Conservation (phyloP, 2,888 invertebrate genomes). For the Drosophila mercatorum region DNA sequence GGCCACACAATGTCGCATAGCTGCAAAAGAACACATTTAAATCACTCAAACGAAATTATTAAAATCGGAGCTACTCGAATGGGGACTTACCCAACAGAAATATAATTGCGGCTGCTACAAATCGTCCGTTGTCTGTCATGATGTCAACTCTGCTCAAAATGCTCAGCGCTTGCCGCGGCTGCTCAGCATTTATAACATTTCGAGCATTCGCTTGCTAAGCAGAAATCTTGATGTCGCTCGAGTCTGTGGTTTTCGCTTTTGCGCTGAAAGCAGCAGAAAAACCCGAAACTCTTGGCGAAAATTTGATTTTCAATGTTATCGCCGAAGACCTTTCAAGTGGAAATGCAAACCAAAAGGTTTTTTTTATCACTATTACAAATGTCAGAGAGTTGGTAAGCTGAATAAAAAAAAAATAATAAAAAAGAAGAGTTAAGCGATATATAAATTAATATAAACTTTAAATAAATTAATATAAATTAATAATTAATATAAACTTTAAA, state of each 20-base stretch:
- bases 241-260: slow-evolving; percentile 32
- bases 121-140: slow-evolving; percentile 53
- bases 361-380: slow-evolving; percentile 1
- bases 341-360: neutral
- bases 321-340: slow-evolving; percentile 34
- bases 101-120: slow-evolving; percentile 42
- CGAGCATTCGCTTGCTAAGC: slow-evolving; percentile 55
- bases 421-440: too few species aligned
- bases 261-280: slow-evolving; percentile 55
- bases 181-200: slow-evolving; percentile 66
- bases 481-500: too few species aligned
- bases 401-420: neutral
- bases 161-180: slow-evolving; percentile 45
- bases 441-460: too few species aligned
- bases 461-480: too few species aligned
- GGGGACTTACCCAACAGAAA: slow-evolving; percentile 63
- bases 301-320: slow-evolving; percentile 49
- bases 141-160: slow-evolving; percentile 43
- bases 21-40: slow-evolving; percentile 18
- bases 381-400: slow-evolving; percentile 1
- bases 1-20: slow-evolving; percentile 30
- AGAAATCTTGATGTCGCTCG: slow-evolving; percentile 45
- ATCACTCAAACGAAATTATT: neutral
- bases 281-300: slow-evolving; percentile 37
- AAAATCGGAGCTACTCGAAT: neutral